Evolutionary conservation across 2,888 invertebrate genomes (phyloP).

Genomic region (Thymelicus acteon): DNA sequence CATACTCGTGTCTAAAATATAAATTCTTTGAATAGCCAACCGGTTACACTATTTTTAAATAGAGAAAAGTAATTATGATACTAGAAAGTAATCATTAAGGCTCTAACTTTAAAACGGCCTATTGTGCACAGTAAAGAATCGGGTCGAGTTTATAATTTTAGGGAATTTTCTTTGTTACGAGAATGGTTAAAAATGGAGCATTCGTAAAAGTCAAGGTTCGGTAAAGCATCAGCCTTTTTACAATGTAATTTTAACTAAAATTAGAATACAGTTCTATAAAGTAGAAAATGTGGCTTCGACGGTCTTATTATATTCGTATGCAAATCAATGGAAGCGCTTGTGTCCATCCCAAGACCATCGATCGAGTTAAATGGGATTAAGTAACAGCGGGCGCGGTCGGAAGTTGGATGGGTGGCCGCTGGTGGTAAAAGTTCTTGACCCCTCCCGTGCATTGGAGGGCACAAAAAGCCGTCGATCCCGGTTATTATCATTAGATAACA

Average conservation of each 20-base stretch:
- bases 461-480: no score
- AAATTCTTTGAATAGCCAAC: neutral
- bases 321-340: no score
- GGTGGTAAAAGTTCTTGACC: no score
- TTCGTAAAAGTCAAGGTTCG: constrained; percentile 6
- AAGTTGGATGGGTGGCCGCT: no score
- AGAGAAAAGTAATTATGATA: constrained; percentile 5
- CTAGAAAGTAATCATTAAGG: constrained; percentile 18
- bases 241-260: neutral
- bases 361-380: no score
- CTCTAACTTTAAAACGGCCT: constrained; percentile 20
- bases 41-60: constrained; percentile 1
- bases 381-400: no score
- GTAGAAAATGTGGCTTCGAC: neutral
- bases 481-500: no score
- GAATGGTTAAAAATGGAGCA: constrained; percentile 1
- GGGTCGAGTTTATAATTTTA: constrained; percentile 31
- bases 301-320: neutral
- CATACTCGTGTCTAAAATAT: neutral
- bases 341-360: no score
- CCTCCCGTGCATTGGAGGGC: no score
- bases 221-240: neutral
- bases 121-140: constrained; percentile 17
- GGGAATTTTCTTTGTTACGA: constrained; percentile 17
- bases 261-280: neutral